A percentile compares a stretch with the other conserved stretches of the same genome.
These are phyloP conservation scores for Tetramorium simillimum DNA, from an alignment of 1,140 invertebrate genomes.

Conservation along the genomic window DNA sequence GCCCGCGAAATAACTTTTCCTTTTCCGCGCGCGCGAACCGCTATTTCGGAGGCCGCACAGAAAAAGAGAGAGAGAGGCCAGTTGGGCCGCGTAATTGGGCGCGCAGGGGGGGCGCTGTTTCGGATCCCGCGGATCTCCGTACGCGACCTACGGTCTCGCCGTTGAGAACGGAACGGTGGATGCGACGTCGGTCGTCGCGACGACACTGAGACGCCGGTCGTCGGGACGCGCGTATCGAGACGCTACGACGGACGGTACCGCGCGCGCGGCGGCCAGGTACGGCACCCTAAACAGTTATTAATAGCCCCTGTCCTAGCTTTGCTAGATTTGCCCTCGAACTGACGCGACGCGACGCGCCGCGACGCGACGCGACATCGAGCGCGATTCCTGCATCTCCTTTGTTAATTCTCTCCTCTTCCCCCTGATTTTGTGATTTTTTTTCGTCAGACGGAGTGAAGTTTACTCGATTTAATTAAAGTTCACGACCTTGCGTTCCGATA, in stretches of 20 bases:
- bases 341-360: constrained; percentile 66
- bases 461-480: neutral
- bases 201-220: constrained; percentile 84
- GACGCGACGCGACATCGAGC: neutral
- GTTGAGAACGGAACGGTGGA: constrained; percentile 62
- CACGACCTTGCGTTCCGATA: no score
- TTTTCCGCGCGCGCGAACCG: neutral
- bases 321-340: constrained; percentile 84
- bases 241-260: constrained; percentile 73
- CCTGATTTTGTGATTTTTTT: neutral
- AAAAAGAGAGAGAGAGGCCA: neutral
- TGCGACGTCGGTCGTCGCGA: constrained; percentile 84
- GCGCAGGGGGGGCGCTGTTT: neutral
- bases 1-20: neutral
- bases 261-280: constrained; percentile 83
- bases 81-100: neutral
- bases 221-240: constrained; percentile 80
- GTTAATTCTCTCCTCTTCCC: neutral
- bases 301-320: constrained; percentile 85
- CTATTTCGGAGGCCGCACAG: neutral
- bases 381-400: constrained; percentile 13
- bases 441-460: neutral
- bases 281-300: constrained; percentile 85
- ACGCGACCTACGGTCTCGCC: neutral
- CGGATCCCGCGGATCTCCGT: neutral